These are phyloP conservation scores for Virgularia gustaviana DNA, from an alignment of 92 coral and sea anemone species.

Conservation along the genomic window DNA sequence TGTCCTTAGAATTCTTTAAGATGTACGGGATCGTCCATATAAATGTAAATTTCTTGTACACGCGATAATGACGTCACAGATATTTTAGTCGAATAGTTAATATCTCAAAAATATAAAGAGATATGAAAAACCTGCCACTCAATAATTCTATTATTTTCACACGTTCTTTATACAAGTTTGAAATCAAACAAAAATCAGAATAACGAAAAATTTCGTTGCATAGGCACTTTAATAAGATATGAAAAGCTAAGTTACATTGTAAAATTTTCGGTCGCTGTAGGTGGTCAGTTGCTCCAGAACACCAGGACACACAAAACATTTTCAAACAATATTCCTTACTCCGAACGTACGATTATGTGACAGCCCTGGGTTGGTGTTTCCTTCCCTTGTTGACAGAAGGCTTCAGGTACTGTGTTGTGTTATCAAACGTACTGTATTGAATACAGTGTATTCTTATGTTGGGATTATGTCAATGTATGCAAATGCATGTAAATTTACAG, in stretches of 20 bases:
- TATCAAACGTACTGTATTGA: too few relatives aligned
- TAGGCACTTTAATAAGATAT: not conserved
- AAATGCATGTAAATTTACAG: too few relatives aligned
- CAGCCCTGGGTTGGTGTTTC: conserved; percentile 92
- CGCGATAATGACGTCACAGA: too few relatives aligned
- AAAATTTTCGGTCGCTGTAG: conserved; percentile 25
- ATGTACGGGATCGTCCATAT: too few relatives aligned
- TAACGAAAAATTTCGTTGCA: too few relatives aligned
- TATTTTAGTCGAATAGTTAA: not conserved
- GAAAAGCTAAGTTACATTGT: not conserved
- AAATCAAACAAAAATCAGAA: too few relatives aligned
- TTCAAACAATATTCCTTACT: conserved; percentile 92
- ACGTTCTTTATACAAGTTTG: too few relatives aligned
- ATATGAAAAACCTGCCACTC: not conserved
- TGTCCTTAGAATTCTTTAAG: too few relatives aligned
- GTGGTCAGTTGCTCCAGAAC: conserved; percentile 95
- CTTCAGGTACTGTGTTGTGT: conserved; percentile 64
- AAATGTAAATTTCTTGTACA: too few relatives aligned
- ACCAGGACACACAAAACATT: conserved; percentile 97
- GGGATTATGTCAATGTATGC: too few relatives aligned
- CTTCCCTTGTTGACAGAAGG: conserved; percentile 83
- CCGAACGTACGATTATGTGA: conserved; percentile 83
- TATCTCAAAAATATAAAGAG: not conserved
- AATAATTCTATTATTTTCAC: too few relatives aligned
- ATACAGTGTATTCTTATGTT: too few relatives aligned